Conservation (phyloP, 1,140 invertebrate genomes). For the Bombus huntii region DNA sequence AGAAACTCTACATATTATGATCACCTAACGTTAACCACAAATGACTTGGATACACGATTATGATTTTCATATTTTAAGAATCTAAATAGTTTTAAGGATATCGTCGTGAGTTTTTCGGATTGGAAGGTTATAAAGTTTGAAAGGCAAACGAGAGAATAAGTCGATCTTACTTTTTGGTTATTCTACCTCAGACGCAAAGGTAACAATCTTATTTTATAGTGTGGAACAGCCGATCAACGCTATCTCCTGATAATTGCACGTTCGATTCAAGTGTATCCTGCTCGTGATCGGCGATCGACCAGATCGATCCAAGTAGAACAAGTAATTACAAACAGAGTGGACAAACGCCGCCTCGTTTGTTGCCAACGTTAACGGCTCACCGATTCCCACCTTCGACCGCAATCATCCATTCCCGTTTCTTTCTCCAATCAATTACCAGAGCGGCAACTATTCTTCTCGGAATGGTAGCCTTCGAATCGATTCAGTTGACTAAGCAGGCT, state of each 20-base stretch:
- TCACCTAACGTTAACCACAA: background rate
- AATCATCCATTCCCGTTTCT: background rate
- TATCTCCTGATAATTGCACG: background rate
- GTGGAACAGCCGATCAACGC: background rate
- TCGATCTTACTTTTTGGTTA: background rate
- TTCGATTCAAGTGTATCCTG: background rate
- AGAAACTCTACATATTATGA: background rate
- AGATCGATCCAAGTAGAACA: background rate
- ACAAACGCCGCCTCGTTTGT: background rate
- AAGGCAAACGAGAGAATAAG: background rate
- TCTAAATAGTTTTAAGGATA: background rate
- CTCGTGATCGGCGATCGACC: background rate
- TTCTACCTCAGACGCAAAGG: background rate
- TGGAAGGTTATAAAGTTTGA: background rate
- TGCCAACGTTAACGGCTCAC: background rate
- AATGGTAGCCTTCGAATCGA: slow-evolving; percentile 27
- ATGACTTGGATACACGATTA: too few relatives aligned
- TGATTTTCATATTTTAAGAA: background rate
- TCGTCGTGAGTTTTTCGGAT: background rate
- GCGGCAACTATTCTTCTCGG: background rate
- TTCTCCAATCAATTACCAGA: slow-evolving; percentile 7
- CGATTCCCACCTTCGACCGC: background rate
- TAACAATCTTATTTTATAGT: background rate
- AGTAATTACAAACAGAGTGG: slow-evolving; percentile 7
- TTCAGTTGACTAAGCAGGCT: background rate